These are phyloP conservation scores for Bombyx huttoni DNA, from an alignment of 2,888 invertebrate species.

Conservation along the genomic window DNA sequence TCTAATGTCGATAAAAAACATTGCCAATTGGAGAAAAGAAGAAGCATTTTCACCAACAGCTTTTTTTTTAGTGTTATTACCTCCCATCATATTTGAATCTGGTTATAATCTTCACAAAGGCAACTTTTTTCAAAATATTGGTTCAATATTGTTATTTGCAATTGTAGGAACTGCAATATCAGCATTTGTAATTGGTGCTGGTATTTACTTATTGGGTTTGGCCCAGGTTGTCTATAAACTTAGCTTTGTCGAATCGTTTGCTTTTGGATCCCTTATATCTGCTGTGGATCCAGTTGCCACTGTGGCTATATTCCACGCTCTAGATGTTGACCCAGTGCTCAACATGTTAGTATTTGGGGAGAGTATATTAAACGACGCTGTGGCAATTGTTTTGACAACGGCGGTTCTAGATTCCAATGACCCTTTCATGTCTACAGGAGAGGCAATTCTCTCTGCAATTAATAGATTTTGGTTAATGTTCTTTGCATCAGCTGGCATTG, in stretches of 20 bases:
- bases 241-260: slow-evolving; percentile 97
- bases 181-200: slow-evolving; percentile 96
- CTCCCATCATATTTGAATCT: slow-evolving; percentile 99
- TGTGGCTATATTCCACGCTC: slow-evolving; percentile 97
- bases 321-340: slow-evolving; percentile 96
- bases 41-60: slow-evolving; percentile 99
- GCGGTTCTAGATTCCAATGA: slow-evolving; percentile 81
- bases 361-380: slow-evolving; percentile 97
- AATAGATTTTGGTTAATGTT: slow-evolving; percentile 96
- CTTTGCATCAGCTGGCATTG: slow-evolving; percentile 97
- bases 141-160: slow-evolving; percentile 98
- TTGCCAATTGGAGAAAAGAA: slow-evolving; percentile 96
- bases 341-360: slow-evolving; percentile 99
- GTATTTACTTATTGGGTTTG: slow-evolving; percentile 93
- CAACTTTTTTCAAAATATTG: slow-evolving; percentile 96
- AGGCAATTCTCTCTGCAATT: slow-evolving; percentile 90
- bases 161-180: slow-evolving; percentile 98
- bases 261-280: slow-evolving; percentile 97
- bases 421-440: slow-evolving; percentile 77
- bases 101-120: slow-evolving; percentile 99
- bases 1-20: slow-evolving; percentile 88
- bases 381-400: slow-evolving; percentile 97
- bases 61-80: slow-evolving; percentile 95
- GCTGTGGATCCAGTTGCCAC: slow-evolving; percentile 99
- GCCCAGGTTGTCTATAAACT: slow-evolving; percentile 93